Base-by-base conservation (phyloP, 2,797 vertebrate genomes). In the Arnoldichthys spilopterus region DNA sequence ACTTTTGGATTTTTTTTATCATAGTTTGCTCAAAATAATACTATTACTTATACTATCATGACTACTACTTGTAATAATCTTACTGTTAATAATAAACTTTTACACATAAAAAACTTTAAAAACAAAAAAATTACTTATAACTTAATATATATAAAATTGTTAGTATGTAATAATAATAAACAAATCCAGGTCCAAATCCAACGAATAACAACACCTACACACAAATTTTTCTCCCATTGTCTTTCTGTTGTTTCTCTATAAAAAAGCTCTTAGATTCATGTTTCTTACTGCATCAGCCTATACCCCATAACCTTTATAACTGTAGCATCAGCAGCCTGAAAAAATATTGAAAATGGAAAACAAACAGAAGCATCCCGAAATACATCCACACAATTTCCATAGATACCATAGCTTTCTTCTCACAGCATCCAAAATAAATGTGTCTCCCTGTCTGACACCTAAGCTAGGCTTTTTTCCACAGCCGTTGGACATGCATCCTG, bases 401-500 rank as follows among this genome's bases (percentile, higher is more conserved):
- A 72, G 30, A 82, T 59, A 63, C 81, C 51, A 66, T 59, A 24
- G 59, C 75, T 75, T 75, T 74, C 68, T 79, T 74, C 59, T 43
- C 34, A 56, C 78, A 64, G 69, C 81, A 78, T 81, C 75, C 71
- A 47, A 61, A 82, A 86, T 40, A 80, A 85, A 86, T 90, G 88
- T 86, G 88, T 84, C 85, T 71, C 51, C 66, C 0, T 18, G 47
- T 24, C 24, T 6, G 64, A 80, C 74, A 82, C 83, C 80, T 79
- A 72, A 69, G 82, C 58, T 75, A 80, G 81, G 88, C 92, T 95
- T 94, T 95, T 94, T 87, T 89, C 84, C 90, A 82, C 81, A 82
- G 73, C 86, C 87, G 91, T 91, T 91, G 94, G 91, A 94, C 93
- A 92, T 77, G 86, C 93, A 92, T 91, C 92, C 89, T 86, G 93